phyloP scores from a whole-genome alignment of 2,888 invertebrate species.

The Stegana nigrithorax region DNA sequence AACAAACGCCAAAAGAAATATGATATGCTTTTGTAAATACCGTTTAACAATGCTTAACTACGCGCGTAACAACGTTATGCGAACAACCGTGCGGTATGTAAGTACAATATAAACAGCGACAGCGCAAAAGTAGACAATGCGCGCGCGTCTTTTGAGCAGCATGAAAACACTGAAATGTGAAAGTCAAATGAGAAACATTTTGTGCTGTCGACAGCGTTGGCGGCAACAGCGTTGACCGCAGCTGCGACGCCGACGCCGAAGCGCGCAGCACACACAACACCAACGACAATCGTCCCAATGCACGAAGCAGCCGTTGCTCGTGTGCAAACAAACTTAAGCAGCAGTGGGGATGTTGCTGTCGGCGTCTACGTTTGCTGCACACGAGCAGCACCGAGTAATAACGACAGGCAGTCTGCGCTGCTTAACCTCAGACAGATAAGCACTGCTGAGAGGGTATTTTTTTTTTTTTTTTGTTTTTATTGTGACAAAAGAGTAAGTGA shows the following conservation, averaged over 20 bases:
- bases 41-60: too few relatives aligned
- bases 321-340: neutral
- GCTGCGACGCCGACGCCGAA: neutral
- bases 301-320: neutral
- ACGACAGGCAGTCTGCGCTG: slow-evolving; percentile 12
- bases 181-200: slow-evolving; percentile 6
- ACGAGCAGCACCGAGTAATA: neutral
- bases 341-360: neutral
- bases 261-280: neutral
- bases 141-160: neutral
- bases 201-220: neutral
- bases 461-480: too few relatives aligned
- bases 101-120: too few relatives aligned
- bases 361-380: neutral
- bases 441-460: neutral
- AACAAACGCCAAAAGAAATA: neutral
- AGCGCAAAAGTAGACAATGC: too few relatives aligned
- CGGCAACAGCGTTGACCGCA: neutral
- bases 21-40: too few relatives aligned
- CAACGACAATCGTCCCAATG: neutral
- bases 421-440: too few relatives aligned
- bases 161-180: slow-evolving; percentile 6
- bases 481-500: too few relatives aligned
- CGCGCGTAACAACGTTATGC: too few relatives aligned
- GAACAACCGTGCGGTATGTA: too few relatives aligned